These are phyloP conservation scores for Cephus rjabovi DNA, from an alignment of 2,888 invertebrate species.

Conservation along the genomic window DNA sequence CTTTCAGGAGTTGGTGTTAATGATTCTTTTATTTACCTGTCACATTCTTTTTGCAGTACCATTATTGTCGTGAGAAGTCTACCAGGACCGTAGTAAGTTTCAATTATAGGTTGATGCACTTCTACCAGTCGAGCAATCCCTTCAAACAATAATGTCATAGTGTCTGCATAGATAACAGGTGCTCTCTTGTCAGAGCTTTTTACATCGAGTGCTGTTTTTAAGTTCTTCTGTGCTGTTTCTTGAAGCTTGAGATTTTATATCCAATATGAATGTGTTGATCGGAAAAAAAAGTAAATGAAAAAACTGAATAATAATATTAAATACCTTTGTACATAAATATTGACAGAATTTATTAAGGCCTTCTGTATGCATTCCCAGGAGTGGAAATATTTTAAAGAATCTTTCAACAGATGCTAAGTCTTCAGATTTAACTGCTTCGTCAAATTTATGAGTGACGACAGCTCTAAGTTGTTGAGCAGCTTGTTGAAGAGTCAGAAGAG, in stretches of 20 bases:
- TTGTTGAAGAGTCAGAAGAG: slow-evolving; percentile 79
- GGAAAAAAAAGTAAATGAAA: neutral
- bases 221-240: slow-evolving; percentile 78
- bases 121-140: slow-evolving; percentile 86
- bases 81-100: slow-evolving; percentile 89
- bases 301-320: slow-evolving; percentile 16
- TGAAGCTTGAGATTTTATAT: slow-evolving; percentile 67
- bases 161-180: slow-evolving; percentile 85
- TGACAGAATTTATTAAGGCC: slow-evolving; percentile 89
- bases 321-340: slow-evolving; percentile 85
- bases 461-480: slow-evolving; percentile 79
- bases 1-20: neutral
- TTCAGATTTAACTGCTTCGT: slow-evolving; percentile 88
- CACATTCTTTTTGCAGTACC: slow-evolving; percentile 84
- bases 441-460: slow-evolving; percentile 84
- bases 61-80: slow-evolving; percentile 77
- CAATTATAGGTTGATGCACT: slow-evolving; percentile 88
- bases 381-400: slow-evolving; percentile 96
- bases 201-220: slow-evolving; percentile 76
- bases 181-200: slow-evolving; percentile 78
- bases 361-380: slow-evolving; percentile 90
- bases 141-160: slow-evolving; percentile 86
- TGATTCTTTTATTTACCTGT: slow-evolving; percentile 65
- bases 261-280: neutral
- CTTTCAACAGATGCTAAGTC: slow-evolving; percentile 92